Evolutionary conservation across 2,888 invertebrate species (phyloP), one percentile per base, ranked within the genome.

Genomic region (Acleris cristana): DNA sequence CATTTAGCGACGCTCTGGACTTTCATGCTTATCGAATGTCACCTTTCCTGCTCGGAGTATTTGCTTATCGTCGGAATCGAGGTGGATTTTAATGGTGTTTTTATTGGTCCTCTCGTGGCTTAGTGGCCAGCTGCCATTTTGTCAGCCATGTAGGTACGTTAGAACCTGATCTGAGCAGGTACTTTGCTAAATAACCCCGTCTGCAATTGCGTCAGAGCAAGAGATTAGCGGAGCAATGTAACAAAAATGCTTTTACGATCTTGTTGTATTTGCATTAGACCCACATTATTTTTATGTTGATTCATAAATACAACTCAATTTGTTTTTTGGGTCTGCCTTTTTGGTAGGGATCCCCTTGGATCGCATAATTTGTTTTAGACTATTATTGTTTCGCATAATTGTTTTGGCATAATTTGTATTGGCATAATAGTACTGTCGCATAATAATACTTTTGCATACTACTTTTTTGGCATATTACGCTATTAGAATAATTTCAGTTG

Each of bases 11-110:
- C 83, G 84, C 80, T 86, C 83, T 79, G 74, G 81, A 81, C 81
- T 83, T 86, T 89, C 86, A 87, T 90, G 89, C 84, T 83, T 79
- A 85, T 88, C 89, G 91, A 91, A 87, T 92, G 92, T 92, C 92
- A 90, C 90, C 89, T 91, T 89, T 86, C 83, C 84, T 83, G 85
- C 80, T 74, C 77, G 74, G 73, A 78, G 78, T 85, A 81, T 85
- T 85, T 80, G 79, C 84, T 90, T 90, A 92, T 90, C 90, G 76
- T 70, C 74, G 80, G 82, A 80, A 90, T 90, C 90, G 74, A 77
- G 78, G 79, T 78, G 72, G 83, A 84, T 84, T 87, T 84, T 86
- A 84, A 87, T 85, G 74, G 74, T 71, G 77, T 83, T 84, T 85
- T 88, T 84, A 78, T 81, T 79, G 72, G 76, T 72, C 68, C 72